Evolutionary conservation across 2,113 vertebrate genomes (phyloP), one percentile per base, ranked within the genome.

Genomic region (Bubo blakistoni): DNA sequence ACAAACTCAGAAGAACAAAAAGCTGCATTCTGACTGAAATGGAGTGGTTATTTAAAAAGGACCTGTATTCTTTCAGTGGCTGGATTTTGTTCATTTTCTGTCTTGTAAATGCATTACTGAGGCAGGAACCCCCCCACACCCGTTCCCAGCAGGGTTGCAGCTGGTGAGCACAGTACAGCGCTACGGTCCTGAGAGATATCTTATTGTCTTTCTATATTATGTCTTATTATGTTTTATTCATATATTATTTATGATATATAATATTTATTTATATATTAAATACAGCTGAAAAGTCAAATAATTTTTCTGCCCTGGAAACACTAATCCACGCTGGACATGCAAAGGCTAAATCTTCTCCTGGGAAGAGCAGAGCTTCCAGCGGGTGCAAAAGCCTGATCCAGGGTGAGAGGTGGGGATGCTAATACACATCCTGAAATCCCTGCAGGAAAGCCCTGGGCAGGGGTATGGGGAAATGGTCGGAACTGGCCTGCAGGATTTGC

Each of bases 391-490:
- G 18, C 10, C 36, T 7, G 59, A n/a, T 29, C 38, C 18, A 4
- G 24, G 22, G 5, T 7, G 47, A 52, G 47, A 9, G 29, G 29
- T 21, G 76, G 36, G 34, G 47, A 29, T 27, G 49, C 11, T 13
- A 2, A n/a, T 10, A 7, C 0, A 10, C 24, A 3, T 5, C 38
- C 6, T 44, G 78, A 13, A 27, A 21, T 16, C 36, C 38, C 30
- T 16, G 30, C 36, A 17, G 4, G 76, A 20, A 5, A 10, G 59
- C 18, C 22, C 24, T 7, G 24, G 22, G 24, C 17, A 24, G 17
- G 22, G 61, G 13, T 42, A 1, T 12, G 34, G 62, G 38, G 36
- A 27, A 22, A 15, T 2, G 16, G 11, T 16, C 6, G 10, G 51
- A 17, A 11, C 3, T 13, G 4, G 16, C 59, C 21, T 9, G 2